Conservation (phyloP, 2,888 invertebrate species). For the Noctua janthe region DNA sequence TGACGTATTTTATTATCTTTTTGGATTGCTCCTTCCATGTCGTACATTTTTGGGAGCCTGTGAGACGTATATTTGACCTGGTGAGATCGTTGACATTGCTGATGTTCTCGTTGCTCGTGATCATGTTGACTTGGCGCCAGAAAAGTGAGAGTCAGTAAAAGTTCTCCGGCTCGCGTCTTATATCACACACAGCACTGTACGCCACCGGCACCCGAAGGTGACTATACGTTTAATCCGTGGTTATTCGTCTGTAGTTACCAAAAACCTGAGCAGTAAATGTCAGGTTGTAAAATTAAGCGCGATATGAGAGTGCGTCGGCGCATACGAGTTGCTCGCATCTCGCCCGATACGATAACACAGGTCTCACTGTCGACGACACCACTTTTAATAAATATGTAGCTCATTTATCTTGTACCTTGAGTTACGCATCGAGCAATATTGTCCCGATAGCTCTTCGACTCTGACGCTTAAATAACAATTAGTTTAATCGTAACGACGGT, state of each 20-base stretch:
- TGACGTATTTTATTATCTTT: conserved; percentile 80
- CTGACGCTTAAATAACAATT: conserved; percentile 65
- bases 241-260: conserved; percentile 84
- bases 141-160: conserved; percentile 85
- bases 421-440: conserved; percentile 78
- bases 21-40: conserved; percentile 83
- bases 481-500: conserved; percentile 58
- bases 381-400: conserved; percentile 86
- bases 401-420: conserved; percentile 85
- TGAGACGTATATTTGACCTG: conserved; percentile 83
- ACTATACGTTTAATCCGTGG: conserved; percentile 82
- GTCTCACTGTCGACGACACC: conserved; percentile 82
- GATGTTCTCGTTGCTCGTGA: conserved; percentile 77
- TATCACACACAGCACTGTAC: conserved; percentile 78
- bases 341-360: conserved; percentile 85
- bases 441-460: conserved; percentile 68
- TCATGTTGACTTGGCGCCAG: conserved; percentile 75
- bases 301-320: conserved; percentile 82
- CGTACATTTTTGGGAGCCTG: conserved; percentile 72
- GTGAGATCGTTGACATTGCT: conserved; percentile 79
- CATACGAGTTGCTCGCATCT: conserved; percentile 84
- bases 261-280: conserved; percentile 87
- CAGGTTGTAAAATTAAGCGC: conserved; percentile 84
- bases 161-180: conserved; percentile 69
- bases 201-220: conserved; percentile 75